Percentiles rank a stretch among this genome's conserved stretches.
Evolutionary conservation across 2,113 vertebrate genomes (phyloP).

Genomic region (Gavia stellata): DNA sequence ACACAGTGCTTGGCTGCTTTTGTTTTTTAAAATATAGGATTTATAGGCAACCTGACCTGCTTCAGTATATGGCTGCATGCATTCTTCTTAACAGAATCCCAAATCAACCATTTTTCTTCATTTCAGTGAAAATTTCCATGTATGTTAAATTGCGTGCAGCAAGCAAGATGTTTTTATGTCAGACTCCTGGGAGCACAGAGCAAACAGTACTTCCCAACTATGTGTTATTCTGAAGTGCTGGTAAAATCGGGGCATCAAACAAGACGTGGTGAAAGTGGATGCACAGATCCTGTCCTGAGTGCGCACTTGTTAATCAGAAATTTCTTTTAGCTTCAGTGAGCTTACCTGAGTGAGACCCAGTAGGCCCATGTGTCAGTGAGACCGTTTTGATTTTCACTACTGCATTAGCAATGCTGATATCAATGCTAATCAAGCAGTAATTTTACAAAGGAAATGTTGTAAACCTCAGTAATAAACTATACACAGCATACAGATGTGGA

Average conservation of each 20-base stretch:
- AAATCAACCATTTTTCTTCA: not conserved
- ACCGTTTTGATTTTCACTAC: not conserved
- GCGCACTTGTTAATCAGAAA: accelerated
- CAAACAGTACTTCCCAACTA: not conserved
- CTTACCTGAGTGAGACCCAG: not conserved
- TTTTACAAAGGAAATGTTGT: not conserved
- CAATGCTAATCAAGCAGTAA: not conserved
- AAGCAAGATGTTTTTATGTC: not conserved
- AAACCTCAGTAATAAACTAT: not conserved
- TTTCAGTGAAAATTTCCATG: not conserved
- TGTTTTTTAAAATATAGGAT: not conserved
- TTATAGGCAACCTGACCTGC: not conserved
- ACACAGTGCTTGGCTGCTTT: not conserved
- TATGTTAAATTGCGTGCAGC: not conserved
- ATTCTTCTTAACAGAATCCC: not conserved
- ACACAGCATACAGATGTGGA: accelerated
- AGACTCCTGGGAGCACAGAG: not conserved
- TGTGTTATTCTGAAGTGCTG: not conserved
- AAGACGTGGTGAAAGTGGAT: not conserved
- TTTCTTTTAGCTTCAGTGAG: not conserved
- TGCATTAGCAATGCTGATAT: not conserved
- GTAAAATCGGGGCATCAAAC: not conserved
- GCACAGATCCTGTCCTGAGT: not conserved
- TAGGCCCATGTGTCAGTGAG: not conserved
- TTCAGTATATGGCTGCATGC: not conserved